phyloP scores from a whole-genome alignment of 2,797 vertebrate genomes.

The Taeniopygia guttata region DNA sequence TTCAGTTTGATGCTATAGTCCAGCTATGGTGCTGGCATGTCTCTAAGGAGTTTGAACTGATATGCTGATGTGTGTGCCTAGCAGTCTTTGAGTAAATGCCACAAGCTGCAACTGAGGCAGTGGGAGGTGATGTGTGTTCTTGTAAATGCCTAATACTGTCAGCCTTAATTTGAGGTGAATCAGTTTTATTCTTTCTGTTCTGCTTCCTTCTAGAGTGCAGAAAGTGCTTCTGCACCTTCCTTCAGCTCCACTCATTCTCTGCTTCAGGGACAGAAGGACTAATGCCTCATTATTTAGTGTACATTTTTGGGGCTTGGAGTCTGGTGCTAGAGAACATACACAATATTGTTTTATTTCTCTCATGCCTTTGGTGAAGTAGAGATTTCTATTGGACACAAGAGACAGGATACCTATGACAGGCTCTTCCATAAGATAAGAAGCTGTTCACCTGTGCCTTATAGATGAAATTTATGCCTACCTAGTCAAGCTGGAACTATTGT shows the following conservation, averaged over 20 bases:
- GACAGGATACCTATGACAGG: not conserved
- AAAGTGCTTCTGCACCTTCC: not conserved
- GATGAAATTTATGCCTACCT: not conserved
- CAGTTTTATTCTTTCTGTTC: not conserved
- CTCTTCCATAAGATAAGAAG: not conserved
- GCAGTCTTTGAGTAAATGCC: not conserved
- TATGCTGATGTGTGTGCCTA: not conserved
- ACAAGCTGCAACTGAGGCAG: not conserved
- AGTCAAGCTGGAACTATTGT: not conserved
- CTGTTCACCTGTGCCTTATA: not conserved
- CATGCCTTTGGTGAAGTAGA: not conserved
- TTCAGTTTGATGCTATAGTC: not conserved
- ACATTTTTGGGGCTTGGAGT: not conserved
- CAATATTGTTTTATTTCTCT: not conserved
- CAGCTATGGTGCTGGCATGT: not conserved
- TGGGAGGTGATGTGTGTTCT: not conserved
- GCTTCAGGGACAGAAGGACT: not conserved
- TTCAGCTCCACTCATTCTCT: not conserved
- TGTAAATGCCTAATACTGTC: not conserved
- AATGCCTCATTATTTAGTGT: not conserved
- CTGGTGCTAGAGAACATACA: not conserved
- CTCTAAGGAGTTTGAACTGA: not conserved
- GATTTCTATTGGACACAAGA: not conserved
- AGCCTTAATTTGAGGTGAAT: not conserved
- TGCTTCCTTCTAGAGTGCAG: not conserved